These are phyloP conservation scores for Enteromius radiatus DNA, from an alignment of 2,797 vertebrate species.

Conservation along the genomic window DNA sequence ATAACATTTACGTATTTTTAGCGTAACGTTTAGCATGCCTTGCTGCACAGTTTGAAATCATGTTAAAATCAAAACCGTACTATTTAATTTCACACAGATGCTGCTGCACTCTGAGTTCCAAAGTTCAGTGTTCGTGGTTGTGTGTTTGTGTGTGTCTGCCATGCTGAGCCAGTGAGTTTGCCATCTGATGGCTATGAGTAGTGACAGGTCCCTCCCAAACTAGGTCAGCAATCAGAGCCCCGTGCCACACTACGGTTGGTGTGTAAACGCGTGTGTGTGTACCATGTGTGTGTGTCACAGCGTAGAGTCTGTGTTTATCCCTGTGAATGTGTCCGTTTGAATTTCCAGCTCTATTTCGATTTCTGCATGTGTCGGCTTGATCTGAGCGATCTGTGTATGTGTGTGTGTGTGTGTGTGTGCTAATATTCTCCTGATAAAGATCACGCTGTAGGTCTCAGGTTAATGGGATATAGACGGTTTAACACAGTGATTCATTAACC, in stretches of 20 bases:
- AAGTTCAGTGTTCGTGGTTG: conserved; percentile 21
- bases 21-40: conserved; percentile 11
- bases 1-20: conserved; percentile 28
- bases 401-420: conserved; percentile 39
- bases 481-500: conserved; percentile 66
- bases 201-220: conserved; percentile 64
- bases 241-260: conserved; percentile 33
- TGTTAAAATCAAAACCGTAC: conserved; percentile 36
- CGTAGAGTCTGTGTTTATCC: conserved; percentile 46
- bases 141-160: conserved; percentile 40
- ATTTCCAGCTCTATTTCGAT: conserved; percentile 49
- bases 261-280: conserved; percentile 43
- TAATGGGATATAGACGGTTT: conserved; percentile 66
- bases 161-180: conserved; percentile 45
- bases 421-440: conserved; percentile 51
- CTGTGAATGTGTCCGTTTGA: conserved; percentile 31
- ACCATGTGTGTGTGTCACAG: conserved; percentile 34
- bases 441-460: conserved; percentile 52
- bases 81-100: conserved; percentile 33
- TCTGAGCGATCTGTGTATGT: conserved; percentile 19
- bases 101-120: neutral
- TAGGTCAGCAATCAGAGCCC: conserved; percentile 65
- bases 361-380: conserved; percentile 34
- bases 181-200: conserved; percentile 60
- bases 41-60: conserved; percentile 29